Evolutionary conservation across 2,888 invertebrate species (phyloP).

Genomic region (Cantharis lateralis): DNA sequence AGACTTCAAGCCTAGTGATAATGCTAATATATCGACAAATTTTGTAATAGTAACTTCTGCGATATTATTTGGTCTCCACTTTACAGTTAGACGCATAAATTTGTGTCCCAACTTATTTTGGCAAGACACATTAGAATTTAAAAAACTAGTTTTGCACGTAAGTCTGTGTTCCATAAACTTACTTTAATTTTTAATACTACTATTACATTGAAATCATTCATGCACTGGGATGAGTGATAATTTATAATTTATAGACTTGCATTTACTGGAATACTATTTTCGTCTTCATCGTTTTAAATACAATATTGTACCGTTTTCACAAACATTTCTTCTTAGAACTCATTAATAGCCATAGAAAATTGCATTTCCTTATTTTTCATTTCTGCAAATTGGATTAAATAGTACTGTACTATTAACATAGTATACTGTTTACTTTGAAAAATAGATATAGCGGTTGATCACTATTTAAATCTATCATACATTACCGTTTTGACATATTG

Average conservation of each 20-base stretch:
- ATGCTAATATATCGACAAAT: not conserved
- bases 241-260: not conserved
- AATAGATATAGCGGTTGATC: not conserved
- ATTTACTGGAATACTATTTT: not conserved
- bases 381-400: not conserved
- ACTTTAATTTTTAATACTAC: not conserved
- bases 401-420: not conserved
- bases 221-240: not conserved
- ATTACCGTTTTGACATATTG: not conserved
- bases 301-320: not conserved
- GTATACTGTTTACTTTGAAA: not conserved
- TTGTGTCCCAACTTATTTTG: not conserved
- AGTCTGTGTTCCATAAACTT: not conserved
- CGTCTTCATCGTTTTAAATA: not conserved
- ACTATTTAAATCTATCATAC: not conserved
- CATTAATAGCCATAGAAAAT: not conserved
- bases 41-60: not conserved
- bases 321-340: not conserved
- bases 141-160: not conserved
- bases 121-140: not conserved
- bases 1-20: not conserved
- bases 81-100: not conserved
- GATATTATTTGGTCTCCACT: not conserved
- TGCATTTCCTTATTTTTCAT: too few species aligned
- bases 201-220: not conserved